Evolutionary conservation across 2,888 invertebrate species (phyloP), one percentile per base, ranked within the genome.

Genomic region (Dryomyza anilis): DNA sequence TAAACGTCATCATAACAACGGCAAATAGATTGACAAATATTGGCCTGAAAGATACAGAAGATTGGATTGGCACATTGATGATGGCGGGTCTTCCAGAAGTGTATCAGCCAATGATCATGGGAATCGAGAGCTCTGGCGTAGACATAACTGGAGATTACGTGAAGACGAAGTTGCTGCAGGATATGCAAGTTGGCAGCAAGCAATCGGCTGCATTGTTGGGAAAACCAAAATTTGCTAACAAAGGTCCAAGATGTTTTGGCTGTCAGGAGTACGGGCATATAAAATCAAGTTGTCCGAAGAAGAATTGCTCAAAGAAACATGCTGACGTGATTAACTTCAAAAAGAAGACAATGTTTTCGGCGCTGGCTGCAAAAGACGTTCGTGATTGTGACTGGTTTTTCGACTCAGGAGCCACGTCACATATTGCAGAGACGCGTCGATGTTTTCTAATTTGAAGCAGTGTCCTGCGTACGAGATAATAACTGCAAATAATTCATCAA

Each of bases 91-190:
- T 67, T 2, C 62, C 65, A 3, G 69, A 69, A 14, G 43, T 27
- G 6, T 64, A 66, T n/a, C 50, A 60, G 2, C 62, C 56, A 3
- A 64, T 65, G 67, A 67, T 67, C 14, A 69, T 65, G 67, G 67
- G 67, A 7, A 61, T 67, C 5, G 64, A 67, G 46, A 68, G 66
- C 39, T 68, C 60, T 1, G 65, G 64, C 1, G 58, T 65, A 1
- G 56, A 29, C n/a, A 65, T 67, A 14, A 62, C 63, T n/a, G 59
- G 43, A 8, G 61, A 64, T 8, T 55, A 61, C n/a, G 64, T 65
- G 0, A 63, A 65, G 45, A 67, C 65, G 7, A 69, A 67, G 56
- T 29, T 73, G 2, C 57, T 75, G 57, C 73, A 72, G 39, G 70
- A 73, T 56, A 60, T 69, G 57, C 27, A 55, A 3, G 27, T 19